These are phyloP conservation scores for Morelia viridis DNA, from an alignment of 2,797 vertebrate species.

Conservation along the genomic window DNA sequence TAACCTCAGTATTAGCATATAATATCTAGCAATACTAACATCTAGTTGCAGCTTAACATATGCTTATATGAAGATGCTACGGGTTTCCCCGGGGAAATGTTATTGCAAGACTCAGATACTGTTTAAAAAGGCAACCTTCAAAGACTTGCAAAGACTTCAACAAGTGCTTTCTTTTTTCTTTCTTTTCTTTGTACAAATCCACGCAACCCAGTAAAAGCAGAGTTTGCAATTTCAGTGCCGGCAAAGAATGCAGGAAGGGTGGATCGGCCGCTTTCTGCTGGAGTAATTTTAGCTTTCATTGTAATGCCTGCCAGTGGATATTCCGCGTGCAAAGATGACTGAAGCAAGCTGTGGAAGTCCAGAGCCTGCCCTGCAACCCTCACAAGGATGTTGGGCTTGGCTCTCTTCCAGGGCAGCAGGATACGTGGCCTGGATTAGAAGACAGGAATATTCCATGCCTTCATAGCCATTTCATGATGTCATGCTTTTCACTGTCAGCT, in stretches of 20 bases:
- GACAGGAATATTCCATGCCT: slow-evolving; percentile 65
- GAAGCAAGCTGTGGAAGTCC: slow-evolving; percentile 82
- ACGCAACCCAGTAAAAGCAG: slow-evolving; percentile 49
- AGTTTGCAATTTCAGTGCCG: slow-evolving; percentile 53
- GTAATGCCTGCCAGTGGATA: slow-evolving; percentile 70
- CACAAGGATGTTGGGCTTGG: slow-evolving; percentile 83
- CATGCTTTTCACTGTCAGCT: slow-evolving; percentile 62
- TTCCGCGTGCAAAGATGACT: slow-evolving; percentile 71
- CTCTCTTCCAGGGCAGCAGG: slow-evolving; percentile 77
- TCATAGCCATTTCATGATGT: slow-evolving; percentile 72
- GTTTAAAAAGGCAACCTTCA: background rate
- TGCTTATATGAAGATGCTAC: background rate
- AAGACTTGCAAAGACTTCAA: background rate
- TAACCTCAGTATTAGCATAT: background rate
- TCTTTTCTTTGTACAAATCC: slow-evolving; percentile 21
- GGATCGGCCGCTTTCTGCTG: slow-evolving; percentile 66
- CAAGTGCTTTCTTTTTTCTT: background rate
- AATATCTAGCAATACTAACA: background rate
- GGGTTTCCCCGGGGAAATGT: slow-evolving; percentile 18
- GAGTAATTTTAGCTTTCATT: slow-evolving; percentile 80
- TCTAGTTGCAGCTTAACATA: background rate
- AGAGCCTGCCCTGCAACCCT: slow-evolving; percentile 81
- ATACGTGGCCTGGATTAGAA: slow-evolving; percentile 74
- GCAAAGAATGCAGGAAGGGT: slow-evolving; percentile 79
- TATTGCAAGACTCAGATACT: background rate